A percentile compares a stretch with the other conserved stretches of the same genome.
These are phyloP conservation scores for Rhinolophus ferrumequinum DNA, from an alignment of 2,113 vertebrate species.

Conservation along the genomic window DNA sequence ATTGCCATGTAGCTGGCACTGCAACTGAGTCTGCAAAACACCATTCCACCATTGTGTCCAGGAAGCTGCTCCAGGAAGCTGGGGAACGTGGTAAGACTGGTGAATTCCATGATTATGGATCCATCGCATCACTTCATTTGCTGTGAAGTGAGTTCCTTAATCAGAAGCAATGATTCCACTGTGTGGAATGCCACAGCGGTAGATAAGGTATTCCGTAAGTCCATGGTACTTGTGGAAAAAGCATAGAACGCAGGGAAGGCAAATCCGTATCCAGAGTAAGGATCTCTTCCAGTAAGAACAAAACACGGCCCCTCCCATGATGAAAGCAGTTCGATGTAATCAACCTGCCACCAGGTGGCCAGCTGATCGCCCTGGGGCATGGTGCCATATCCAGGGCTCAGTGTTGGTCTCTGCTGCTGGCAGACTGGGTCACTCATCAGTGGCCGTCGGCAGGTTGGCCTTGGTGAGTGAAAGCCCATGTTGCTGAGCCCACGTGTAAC, in stretches of 20 bases:
- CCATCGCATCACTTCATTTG: background rate
- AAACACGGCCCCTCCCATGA: background rate
- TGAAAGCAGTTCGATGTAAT: background rate
- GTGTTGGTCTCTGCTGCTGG: background rate
- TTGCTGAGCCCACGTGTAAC: background rate
- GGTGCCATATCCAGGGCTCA: too few relatives aligned
- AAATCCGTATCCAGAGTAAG: background rate
- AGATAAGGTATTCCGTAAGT: background rate
- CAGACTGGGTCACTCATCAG: background rate
- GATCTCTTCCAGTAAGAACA: background rate
- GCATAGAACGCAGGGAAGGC: background rate
- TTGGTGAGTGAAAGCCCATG: background rate
- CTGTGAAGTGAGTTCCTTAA: background rate
- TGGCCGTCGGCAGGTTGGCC: background rate
- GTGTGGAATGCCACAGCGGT: background rate
- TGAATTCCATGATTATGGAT: background rate
- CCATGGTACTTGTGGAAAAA: background rate
- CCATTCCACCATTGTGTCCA: background rate
- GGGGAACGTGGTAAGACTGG: background rate
- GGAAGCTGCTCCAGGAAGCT: background rate
- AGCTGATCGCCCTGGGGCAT: too few relatives aligned
- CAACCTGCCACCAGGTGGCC: background rate
- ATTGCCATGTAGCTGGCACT: background rate
- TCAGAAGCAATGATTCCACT: background rate
- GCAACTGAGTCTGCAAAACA: background rate